Evolutionary conservation across 1,140 invertebrate species (phyloP).

Genomic region (Meloidogyne hapla): DNA sequence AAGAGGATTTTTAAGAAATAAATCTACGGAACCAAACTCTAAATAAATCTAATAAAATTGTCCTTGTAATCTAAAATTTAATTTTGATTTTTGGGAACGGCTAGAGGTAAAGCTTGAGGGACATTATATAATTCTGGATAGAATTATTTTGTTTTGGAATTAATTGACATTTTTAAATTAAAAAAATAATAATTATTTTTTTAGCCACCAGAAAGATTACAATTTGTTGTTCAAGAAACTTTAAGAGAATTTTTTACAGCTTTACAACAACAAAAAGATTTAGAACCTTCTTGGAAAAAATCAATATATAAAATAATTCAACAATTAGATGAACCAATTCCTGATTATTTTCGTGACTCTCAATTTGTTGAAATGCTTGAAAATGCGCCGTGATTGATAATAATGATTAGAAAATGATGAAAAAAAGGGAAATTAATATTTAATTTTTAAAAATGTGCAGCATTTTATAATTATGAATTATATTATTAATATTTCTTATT

Average conservation of each 20-base stretch:
- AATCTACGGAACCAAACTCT: too few species aligned
- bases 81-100: too few species aligned
- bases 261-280: slow-evolving; percentile 88
- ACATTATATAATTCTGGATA: too few species aligned
- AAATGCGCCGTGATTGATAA: neutral
- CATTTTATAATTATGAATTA: neutral
- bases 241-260: slow-evolving; percentile 97
- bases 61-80: too few species aligned
- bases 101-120: too few species aligned
- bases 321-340: slow-evolving; percentile 92
- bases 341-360: slow-evolving; percentile 98
- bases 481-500: neutral
- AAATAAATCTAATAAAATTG: too few species aligned
- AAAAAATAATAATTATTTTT: slow-evolving; percentile 36
- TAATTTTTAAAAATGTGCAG: neutral
- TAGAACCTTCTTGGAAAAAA: slow-evolving; percentile 99
- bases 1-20: too few species aligned
- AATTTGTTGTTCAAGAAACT: slow-evolving; percentile 92
- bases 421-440: neutral
- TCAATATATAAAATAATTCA: slow-evolving; percentile 99
- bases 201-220: slow-evolving; percentile 94
- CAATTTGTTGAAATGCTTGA: slow-evolving; percentile 79
- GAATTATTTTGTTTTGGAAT: too few species aligned
- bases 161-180: too few species aligned
- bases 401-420: neutral